Base-by-base conservation (phyloP, 2,113 vertebrate species). In the Pterophyllum scalare region DNA sequence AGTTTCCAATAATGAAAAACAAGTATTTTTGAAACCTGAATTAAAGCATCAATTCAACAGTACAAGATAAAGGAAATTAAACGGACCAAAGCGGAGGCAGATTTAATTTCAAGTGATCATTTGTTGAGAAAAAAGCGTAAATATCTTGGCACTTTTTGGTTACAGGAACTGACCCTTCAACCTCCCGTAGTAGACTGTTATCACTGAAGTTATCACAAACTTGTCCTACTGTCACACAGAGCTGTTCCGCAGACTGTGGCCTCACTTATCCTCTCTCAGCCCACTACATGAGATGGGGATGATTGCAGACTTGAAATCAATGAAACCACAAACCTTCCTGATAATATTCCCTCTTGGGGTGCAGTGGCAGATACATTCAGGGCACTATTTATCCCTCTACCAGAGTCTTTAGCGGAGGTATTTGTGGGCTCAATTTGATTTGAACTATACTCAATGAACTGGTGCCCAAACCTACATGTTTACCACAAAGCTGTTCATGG, bases 281-380 rank as follows among this genome's bases (percentile, higher is more conserved):
- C 94, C 92, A 91, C 94, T 90, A 94, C 94, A 95, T 93, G 90
- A 94, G 94, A 95, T 95, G 92, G 88, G 83, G 77, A 90, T 92
- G 94, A 96, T 95, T 94, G 93, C 90, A 94, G 92, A 78, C 90
- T 83, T 88, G 87, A 93, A 93, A 96, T 94, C 94, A 94, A 93
- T 95, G 91, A 96, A 96, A 94, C 93, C 94, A 93, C 94, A 93
- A 93, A 93, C 92, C 92, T 95, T 89, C 86, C 89, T 93, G 94
- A 95, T 96, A 94, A 94, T 93, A 93, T 88, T 92, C 87, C 91
- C 92, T 92, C 87, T 82, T 84, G 93, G 91, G 89, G 84, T 70
- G 52, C 75, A 84, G 84, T 74, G 58, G 83, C 82, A 87, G 84
- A 95, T 92, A 80, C 83, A 88, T 90, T 85, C 77, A 40, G 57